Evolutionary conservation across 2,888 invertebrate species (phyloP).

Genomic region (Pollenia amentaria): DNA sequence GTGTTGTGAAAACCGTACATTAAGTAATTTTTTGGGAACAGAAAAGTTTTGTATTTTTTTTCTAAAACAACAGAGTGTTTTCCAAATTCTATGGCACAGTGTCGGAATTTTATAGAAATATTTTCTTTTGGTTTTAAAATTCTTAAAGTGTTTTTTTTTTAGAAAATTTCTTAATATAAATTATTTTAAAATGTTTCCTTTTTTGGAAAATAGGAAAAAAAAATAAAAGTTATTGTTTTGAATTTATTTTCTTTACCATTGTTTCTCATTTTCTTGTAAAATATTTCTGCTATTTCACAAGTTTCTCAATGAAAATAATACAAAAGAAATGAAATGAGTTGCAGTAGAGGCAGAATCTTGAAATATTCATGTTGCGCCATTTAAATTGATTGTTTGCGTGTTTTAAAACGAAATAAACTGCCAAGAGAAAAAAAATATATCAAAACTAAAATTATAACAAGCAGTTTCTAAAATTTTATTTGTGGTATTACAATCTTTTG

Average conservation of each 20-base stretch:
- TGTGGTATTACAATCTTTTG: slow-evolving; percentile 49
- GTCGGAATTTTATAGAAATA: too few relatives aligned
- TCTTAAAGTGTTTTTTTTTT: too few relatives aligned
- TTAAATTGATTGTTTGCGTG: slow-evolving; percentile 12
- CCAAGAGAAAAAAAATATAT: not conserved
- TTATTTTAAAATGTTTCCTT: too few relatives aligned
- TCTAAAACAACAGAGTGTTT: too few relatives aligned
- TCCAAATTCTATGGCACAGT: too few relatives aligned
- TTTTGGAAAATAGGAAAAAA: too few relatives aligned
- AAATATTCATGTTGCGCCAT: slow-evolving; percentile 2
- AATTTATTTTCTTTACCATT: not conserved
- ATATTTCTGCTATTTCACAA: not conserved
- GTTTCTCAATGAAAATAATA: not conserved
- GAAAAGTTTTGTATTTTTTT: too few relatives aligned
- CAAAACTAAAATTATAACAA: not conserved
- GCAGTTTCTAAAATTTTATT: slow-evolving; percentile 32
- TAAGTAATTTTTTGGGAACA: not conserved
- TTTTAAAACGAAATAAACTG: not conserved
- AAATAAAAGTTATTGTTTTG: slow-evolving; percentile 1
- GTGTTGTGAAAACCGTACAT: too few relatives aligned
- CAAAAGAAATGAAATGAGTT: not conserved
- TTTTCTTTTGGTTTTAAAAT: too few relatives aligned
- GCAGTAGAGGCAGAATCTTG: not conserved
- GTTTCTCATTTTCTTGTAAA: not conserved
- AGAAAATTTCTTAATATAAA: too few relatives aligned